These are phyloP conservation scores for Lutra lutra DNA, from an alignment of 2,797 vertebrate genomes.

Conservation along the genomic window DNA sequence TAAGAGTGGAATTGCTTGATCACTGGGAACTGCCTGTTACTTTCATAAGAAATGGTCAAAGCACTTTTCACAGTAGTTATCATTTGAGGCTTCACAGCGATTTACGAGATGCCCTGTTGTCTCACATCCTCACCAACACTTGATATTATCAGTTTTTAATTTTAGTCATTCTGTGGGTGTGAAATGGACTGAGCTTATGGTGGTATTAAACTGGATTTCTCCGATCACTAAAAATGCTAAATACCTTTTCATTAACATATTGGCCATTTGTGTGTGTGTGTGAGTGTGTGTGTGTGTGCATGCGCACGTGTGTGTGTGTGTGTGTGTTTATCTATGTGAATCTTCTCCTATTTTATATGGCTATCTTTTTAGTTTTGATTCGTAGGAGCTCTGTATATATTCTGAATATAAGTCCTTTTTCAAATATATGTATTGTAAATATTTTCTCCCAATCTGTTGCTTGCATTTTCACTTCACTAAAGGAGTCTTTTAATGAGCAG, in stretches of 20 bases:
- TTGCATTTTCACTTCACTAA: not conserved
- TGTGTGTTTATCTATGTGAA: not conserved
- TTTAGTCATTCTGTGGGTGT: not conserved
- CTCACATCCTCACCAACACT: not conserved
- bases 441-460: not conserved
- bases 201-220: not conserved
- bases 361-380: not conserved
- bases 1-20: not conserved
- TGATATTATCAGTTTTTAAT: not conserved
- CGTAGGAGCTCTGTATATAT: not conserved
- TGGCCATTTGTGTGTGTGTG: not conserved
- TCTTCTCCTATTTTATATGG: not conserved
- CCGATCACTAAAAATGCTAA: not conserved
- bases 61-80: not conserved
- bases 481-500: conserved; percentile 2
- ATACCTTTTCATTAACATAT: not conserved
- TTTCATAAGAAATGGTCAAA: not conserved
- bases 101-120: not conserved
- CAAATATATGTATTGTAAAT: not conserved
- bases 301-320: not conserved
- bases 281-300: not conserved
- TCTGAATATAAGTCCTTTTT: not conserved
- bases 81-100: not conserved
- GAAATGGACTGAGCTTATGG: not conserved
- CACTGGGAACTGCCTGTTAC: not conserved